Evolutionary conservation across 1,140 invertebrate species (phyloP), one percentile per base, ranked within the genome.

Genomic region (Mercenaria mercenaria): DNA sequence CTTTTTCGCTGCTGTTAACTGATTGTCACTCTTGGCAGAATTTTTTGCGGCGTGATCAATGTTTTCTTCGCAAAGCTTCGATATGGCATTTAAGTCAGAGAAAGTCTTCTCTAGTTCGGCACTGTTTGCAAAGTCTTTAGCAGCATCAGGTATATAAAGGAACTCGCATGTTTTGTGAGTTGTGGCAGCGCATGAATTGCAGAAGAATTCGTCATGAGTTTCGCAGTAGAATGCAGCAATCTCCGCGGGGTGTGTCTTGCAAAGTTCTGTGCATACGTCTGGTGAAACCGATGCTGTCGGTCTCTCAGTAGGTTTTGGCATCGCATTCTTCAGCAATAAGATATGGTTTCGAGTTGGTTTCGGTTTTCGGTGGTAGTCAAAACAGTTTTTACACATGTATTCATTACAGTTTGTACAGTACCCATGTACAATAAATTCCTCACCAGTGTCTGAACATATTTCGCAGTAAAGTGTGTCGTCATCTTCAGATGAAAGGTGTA

Each of bases 351-450:
- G 37, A 23, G 72, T 43, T 8, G 39, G n/a, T 29, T 76, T 76
- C 26, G 72, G 72, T 39, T 76, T 76, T 76, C 20, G 39, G 39
- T 76, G 72, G n/a, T 76, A 76, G 10, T 76, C 41, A 15, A 76
- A 76, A n/a, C 72, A 76, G 47, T 47, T 43, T 50, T 50, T n/a
- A 76, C 72, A 76, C n/a, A 76, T 15, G n/a, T 76, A 76, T n/a
- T 76, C 41, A 50, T 76, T 43, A 50, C 72, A 76, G 41, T 76
- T 76, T 76, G 39, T 76, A 76, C 72, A 76, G 15, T 76, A 76
- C 47, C 72, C 72, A 26, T 43, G n/a, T 15, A 43, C 72, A 26
- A 76, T 3, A 50, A 43, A 76, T n/a, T 50, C 39, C n/a, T 76
- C 72, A 10, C 41, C 72, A 47, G 39, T 43, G 8, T 43, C 41